A percentile compares a stretch with the other conserved stretches of the same genome.
These are phyloP conservation scores for Whitmania pigra DNA, from an alignment of 1,140 invertebrate genomes.

Conservation along the genomic window DNA sequence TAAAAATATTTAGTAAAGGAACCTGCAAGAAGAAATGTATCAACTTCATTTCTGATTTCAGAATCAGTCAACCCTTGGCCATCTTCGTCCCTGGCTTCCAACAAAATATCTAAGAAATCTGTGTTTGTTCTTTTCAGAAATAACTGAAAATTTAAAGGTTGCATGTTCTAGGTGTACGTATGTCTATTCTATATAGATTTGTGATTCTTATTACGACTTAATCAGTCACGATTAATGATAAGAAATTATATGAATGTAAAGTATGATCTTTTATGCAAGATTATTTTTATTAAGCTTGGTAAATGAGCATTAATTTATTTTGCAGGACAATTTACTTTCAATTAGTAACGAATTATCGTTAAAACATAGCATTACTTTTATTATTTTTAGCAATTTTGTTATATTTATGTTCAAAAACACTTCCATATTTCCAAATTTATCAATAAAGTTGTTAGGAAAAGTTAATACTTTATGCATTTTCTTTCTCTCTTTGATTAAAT, in stretches of 20 bases:
- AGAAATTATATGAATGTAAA: no score
- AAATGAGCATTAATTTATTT: no score
- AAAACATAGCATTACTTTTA: background rate
- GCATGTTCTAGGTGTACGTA: no score
- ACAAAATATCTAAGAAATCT: constrained; percentile 34
- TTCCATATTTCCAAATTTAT: background rate
- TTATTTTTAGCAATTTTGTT: constrained; percentile 8
- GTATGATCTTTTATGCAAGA: no score
- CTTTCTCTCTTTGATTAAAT: constrained; percentile 16
- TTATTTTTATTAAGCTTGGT: no score
- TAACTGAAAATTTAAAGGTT: background rate
- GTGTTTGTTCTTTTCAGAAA: background rate
- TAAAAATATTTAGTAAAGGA: background rate
- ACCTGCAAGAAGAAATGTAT: constrained; percentile 34
- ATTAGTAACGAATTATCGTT: background rate
- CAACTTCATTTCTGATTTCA: constrained; percentile 33
- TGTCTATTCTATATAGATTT: no score
- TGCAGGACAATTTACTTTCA: background rate
- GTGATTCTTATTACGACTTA: no score
- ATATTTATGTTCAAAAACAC: background rate
- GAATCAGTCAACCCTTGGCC: constrained; percentile 28
- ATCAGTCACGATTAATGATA: no score
- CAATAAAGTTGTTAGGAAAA: background rate
- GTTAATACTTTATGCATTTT: background rate
- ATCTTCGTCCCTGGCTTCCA: constrained; percentile 30